Evolutionary conservation across 2,888 invertebrate species (phyloP).

Genomic region (Salpingus planirostris): DNA sequence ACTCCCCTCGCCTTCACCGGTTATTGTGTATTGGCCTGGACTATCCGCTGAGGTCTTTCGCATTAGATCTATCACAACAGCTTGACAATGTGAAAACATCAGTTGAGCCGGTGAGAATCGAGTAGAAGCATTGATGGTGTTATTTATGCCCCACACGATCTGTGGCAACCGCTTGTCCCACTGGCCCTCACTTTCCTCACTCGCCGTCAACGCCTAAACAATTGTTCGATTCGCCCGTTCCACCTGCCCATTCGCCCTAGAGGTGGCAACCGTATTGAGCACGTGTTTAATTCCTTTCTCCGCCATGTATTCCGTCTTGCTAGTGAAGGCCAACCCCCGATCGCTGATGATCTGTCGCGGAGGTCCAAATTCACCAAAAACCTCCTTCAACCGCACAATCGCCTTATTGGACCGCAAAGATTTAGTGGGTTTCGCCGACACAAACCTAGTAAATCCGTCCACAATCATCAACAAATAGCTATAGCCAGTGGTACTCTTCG

Average conservation of each 20-base stretch:
- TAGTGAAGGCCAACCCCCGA: constrained; percentile 14
- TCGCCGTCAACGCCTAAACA: constrained; percentile 21
- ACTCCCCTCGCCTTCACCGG: too few species aligned
- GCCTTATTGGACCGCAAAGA: constrained; percentile 2
- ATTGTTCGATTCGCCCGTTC: constrained; percentile 25
- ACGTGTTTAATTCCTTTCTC: constrained; percentile 11
- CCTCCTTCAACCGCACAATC: neutral
- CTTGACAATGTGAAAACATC: constrained; percentile 18
- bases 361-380: constrained; percentile 8
- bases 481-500: constrained; percentile 9
- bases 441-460: constrained; percentile 17
- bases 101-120: constrained; percentile 21
- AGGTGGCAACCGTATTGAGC: constrained; percentile 13
- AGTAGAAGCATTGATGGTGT: constrained; percentile 20
- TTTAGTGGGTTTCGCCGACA: constrained; percentile 1
- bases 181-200: constrained; percentile 12
- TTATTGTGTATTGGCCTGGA: too few species aligned
- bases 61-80: too few species aligned
- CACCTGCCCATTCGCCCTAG: constrained; percentile 21
- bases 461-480: constrained; percentile 18
- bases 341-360: constrained; percentile 16
- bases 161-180: constrained; percentile 22
- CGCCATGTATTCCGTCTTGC: constrained; percentile 6
- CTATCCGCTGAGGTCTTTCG: too few species aligned
- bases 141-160: constrained; percentile 24